Percentiles rank a stretch among this genome's conserved stretches.
These are phyloP conservation scores for Rhinatrema bivittatum DNA, from an alignment of 2,797 vertebrate genomes.

Conservation along the genomic window DNA sequence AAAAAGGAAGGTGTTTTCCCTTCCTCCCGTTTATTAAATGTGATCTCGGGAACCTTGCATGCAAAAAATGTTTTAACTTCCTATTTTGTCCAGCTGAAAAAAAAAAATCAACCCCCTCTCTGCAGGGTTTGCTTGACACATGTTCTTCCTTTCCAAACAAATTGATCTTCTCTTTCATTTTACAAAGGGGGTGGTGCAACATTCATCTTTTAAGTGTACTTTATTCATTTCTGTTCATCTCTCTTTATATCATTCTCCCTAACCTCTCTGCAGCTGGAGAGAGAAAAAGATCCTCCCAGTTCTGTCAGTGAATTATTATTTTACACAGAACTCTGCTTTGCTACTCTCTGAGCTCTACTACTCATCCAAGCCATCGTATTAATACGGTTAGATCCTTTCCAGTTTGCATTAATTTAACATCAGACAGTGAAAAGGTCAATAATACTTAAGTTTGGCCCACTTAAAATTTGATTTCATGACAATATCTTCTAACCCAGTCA, in stretches of 20 bases:
- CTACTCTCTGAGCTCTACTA: slow-evolving; percentile 5
- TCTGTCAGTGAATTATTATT: slow-evolving; percentile 11
- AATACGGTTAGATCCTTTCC: slow-evolving; percentile 7
- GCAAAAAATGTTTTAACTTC: too few species aligned
- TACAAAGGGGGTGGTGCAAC: neutral
- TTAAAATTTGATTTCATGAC: too few species aligned
- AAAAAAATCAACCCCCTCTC: too few species aligned
- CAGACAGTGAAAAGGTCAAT: slow-evolving; percentile 12
- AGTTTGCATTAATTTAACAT: slow-evolving; percentile 22
- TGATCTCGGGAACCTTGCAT: too few species aligned
- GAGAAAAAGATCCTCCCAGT: neutral
- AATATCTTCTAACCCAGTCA: too few species aligned
- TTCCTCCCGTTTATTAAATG: too few species aligned
- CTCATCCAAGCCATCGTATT: slow-evolving; percentile 18
- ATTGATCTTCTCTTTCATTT: neutral
- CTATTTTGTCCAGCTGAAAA: too few species aligned
- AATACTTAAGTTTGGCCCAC: too few species aligned
- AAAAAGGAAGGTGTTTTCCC: too few species aligned
- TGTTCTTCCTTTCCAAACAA: neutral
- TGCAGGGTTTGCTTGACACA: neutral
- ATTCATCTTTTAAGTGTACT: neutral
- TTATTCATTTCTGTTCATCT: neutral
- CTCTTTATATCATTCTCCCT: neutral
- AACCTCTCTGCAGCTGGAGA: neutral
- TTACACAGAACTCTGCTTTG: slow-evolving; percentile 15